Base-by-base conservation (phyloP, 35 echinoderm and acorn worm genomes). In the Amphiura filiformis region DNA sequence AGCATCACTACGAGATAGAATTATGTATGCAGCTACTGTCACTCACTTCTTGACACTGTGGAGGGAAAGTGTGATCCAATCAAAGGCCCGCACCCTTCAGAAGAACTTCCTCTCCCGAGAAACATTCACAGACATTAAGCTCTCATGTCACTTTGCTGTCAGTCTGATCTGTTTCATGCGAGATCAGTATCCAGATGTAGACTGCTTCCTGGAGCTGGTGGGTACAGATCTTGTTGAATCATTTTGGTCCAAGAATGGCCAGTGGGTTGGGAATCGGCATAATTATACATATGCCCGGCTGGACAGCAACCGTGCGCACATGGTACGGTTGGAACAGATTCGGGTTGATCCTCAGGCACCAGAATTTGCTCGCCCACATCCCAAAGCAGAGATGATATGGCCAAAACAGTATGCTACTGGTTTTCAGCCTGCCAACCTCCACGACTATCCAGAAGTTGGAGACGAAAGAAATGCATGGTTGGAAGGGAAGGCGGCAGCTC, bases 141-240 rank as follows among this genome's bases (percentile, higher is more conserved):
- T 76, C 5, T 76, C 75, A 31, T 76, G 5, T 23, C 75, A 76
- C 34, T 76, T 31, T 76, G 75, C 34, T 28, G 75, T 76, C 26
- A 76, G 75, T 35, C 75, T 76, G n/a, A 76, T 76, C 26, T 76
- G 75, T n/a, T 76, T 9, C 75, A 76, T 76, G 75, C 4, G 75
- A n/a, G 75, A 76, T 35, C 3, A 31, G 26, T 76, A 9, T 35
- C 26, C 75, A 76, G 75, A 35, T 76, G 75, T 76, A 12, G 5
- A 4, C 5, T 76, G 26, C 75, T n/a, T 5, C 75, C 26, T 76
- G 11, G 75, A 76, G 5, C 75, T 76, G 5, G 26, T 23, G 4
- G 75, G 75, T 9, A 76, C 75, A 28, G 75, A 76, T 35, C 3
- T 76, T 31, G 75, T 76, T 11, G 75, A 76, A 76, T 47, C 5